These are phyloP conservation scores for Euschistus heros DNA, from an alignment of 1,140 invertebrate genomes.

Conservation along the genomic window DNA sequence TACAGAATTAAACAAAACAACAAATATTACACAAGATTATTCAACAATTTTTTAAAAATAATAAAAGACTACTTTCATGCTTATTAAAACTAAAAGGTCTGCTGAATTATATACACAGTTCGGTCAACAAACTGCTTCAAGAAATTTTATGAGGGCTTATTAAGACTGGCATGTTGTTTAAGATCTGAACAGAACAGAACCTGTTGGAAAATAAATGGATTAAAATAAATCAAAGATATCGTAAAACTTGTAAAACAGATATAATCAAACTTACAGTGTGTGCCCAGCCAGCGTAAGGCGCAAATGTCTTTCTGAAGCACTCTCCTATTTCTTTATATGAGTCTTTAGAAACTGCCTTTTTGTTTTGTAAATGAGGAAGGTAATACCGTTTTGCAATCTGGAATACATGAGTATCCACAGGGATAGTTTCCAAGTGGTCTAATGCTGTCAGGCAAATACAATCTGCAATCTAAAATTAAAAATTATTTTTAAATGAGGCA, in stretches of 20 bases:
- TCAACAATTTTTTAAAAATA: too few relatives aligned
- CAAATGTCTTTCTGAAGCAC: slow-evolving; percentile 71
- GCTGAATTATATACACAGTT: too few relatives aligned
- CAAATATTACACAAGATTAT: too few relatives aligned
- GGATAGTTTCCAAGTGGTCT: slow-evolving; percentile 75
- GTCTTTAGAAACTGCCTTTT: slow-evolving; percentile 71
- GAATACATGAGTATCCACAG: slow-evolving; percentile 94
- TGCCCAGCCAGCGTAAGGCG: slow-evolving; percentile 85
- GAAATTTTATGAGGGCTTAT: not conserved
- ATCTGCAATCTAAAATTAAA: slow-evolving; percentile 78
- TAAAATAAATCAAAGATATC: not conserved
- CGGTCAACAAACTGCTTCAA: too few relatives aligned
- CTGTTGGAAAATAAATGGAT: not conserved
- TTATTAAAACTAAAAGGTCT: too few relatives aligned
- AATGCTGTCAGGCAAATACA: slow-evolving; percentile 96
- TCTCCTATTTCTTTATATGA: slow-evolving; percentile 75
- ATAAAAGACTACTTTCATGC: too few relatives aligned
- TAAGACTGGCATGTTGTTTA: not conserved
- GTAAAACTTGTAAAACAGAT: not conserved
- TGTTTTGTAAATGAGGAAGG: slow-evolving; percentile 59
- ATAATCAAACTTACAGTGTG: slow-evolving; percentile 58
- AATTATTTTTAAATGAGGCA: not conserved
- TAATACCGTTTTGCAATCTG: slow-evolving; percentile 78
- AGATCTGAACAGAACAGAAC: slow-evolving; percentile 5
- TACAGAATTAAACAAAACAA: too few relatives aligned